Evolutionary conservation across 1,140 invertebrate species (phyloP).

Genomic region (Musca domestica): DNA sequence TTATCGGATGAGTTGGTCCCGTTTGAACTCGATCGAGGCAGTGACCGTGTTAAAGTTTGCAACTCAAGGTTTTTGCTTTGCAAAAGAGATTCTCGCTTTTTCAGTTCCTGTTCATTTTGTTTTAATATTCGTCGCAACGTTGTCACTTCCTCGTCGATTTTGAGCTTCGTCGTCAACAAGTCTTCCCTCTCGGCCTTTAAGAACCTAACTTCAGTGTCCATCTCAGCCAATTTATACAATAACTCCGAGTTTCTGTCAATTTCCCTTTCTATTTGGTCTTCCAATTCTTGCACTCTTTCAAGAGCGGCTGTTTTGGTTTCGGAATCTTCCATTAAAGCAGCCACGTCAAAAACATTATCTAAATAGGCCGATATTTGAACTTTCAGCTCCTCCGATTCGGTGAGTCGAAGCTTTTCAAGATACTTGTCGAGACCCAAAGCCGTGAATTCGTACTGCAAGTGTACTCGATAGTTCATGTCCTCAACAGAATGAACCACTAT

Average conservation of each 20-base stretch:
- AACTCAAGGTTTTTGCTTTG: slow-evolving; percentile 89
- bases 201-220: slow-evolving; percentile 81
- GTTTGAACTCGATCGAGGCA: slow-evolving; percentile 59
- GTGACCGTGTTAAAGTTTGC: slow-evolving; percentile 75
- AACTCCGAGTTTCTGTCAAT: slow-evolving; percentile 81
- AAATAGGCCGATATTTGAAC: slow-evolving; percentile 96
- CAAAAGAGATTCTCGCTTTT: slow-evolving; percentile 80
- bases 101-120: slow-evolving; percentile 85
- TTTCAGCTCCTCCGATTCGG: slow-evolving; percentile 94
- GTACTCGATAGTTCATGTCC: slow-evolving; percentile 98
- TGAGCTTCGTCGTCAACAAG: slow-evolving; percentile 68
- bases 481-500: slow-evolving; percentile 99
- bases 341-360: slow-evolving; percentile 98
- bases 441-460: slow-evolving; percentile 98
- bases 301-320: slow-evolving; percentile 90
- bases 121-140: slow-evolving; percentile 67
- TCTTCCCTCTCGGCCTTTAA: slow-evolving; percentile 79
- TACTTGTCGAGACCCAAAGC: slow-evolving; percentile 93
- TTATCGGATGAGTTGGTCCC: slow-evolving; percentile 36
- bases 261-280: slow-evolving; percentile 88
- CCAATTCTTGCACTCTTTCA: slow-evolving; percentile 89
- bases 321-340: slow-evolving; percentile 95
- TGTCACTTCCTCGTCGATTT: slow-evolving; percentile 80
- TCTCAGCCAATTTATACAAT: slow-evolving; percentile 75
- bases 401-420: slow-evolving; percentile 86